phyloP scores from a whole-genome alignment of 1,140 invertebrate species.

The Chrysopa pallens region DNA sequence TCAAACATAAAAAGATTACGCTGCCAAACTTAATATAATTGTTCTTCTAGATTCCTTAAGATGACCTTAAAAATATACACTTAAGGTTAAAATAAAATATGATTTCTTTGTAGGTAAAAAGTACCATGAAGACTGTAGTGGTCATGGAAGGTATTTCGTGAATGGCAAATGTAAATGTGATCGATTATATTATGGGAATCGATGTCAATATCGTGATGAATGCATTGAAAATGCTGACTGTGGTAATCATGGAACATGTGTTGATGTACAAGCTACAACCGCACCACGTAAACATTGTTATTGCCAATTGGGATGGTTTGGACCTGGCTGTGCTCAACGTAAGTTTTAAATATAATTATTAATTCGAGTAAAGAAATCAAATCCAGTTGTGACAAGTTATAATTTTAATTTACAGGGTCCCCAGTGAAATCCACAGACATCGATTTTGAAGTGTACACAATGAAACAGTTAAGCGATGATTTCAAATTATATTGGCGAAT shows the following conservation, averaged over 20 bases:
- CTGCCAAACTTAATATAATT: too few relatives aligned
- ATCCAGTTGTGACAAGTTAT: neutral
- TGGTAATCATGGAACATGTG: slow-evolving; percentile 64
- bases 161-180: slow-evolving; percentile 61
- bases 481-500: slow-evolving; percentile 70
- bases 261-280: slow-evolving; percentile 59
- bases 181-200: slow-evolving; percentile 55
- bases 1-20: too few relatives aligned
- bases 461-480: slow-evolving; percentile 46
- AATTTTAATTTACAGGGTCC: slow-evolving; percentile 31
- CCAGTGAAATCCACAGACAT: slow-evolving; percentile 40
- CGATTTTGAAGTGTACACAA: slow-evolving; percentile 46
- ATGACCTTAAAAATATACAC: too few relatives aligned
- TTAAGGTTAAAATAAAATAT: neutral
- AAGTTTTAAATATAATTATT: slow-evolving; percentile 19
- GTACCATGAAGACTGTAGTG: slow-evolving; percentile 65
- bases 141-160: slow-evolving; percentile 57
- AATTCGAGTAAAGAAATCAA: neutral
- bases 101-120: slow-evolving; percentile 31
- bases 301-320: slow-evolving; percentile 74
- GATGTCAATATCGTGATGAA: slow-evolving; percentile 73
- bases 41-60: too few relatives aligned
- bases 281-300: slow-evolving; percentile 73
- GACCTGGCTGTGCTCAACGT: slow-evolving; percentile 58
- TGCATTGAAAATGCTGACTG: slow-evolving; percentile 70